A percentile compares a stretch with the other conserved stretches of the same genome.
These are phyloP conservation scores for Cerastis leucographa DNA, from an alignment of 2,888 invertebrate species.

Conservation along the genomic window DNA sequence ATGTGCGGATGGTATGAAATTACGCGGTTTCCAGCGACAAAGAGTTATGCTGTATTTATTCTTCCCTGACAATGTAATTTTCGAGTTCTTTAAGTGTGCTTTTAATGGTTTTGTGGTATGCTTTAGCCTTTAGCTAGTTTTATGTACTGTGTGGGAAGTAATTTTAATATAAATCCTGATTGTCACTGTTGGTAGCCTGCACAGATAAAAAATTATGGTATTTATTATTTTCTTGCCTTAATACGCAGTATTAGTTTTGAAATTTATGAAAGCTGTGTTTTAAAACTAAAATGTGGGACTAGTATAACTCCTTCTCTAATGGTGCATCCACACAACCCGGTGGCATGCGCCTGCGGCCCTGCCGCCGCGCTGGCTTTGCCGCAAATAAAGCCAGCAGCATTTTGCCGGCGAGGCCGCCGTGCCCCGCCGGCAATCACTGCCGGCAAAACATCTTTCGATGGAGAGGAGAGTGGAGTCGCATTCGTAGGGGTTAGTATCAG, in stretches of 20 bases:
- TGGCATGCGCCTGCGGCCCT: too few relatives aligned
- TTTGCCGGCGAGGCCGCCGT: too few relatives aligned
- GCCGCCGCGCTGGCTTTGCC: too few relatives aligned
- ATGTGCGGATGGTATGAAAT: constrained; percentile 50
- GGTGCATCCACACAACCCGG: too few relatives aligned
- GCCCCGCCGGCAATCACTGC: too few relatives aligned
- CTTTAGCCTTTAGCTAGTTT: not conserved
- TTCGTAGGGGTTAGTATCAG: too few relatives aligned
- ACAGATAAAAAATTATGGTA: not conserved
- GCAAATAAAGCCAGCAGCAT: too few relatives aligned
- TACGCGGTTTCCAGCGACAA: constrained; percentile 39
- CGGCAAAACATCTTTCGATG: too few relatives aligned
- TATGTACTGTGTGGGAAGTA: not conserved
- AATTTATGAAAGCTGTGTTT: not conserved
- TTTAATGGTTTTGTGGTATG: constrained; percentile 29
- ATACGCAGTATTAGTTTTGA: too few relatives aligned
- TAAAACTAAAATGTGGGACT: not conserved
- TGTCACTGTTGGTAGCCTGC: not conserved
- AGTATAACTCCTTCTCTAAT: too few relatives aligned
- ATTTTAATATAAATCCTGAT: not conserved
- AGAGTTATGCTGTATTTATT: constrained; percentile 51
- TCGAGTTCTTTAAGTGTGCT: constrained; percentile 41
- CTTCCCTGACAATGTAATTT: constrained; percentile 56
- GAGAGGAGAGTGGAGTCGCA: too few relatives aligned
- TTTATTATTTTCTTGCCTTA: too few relatives aligned